Percentiles rank a stretch among this genome's conserved stretches.
These are phyloP conservation scores for Silurus glanis DNA, from an alignment of 2,113 vertebrate genomes.

Conservation along the genomic window DNA sequence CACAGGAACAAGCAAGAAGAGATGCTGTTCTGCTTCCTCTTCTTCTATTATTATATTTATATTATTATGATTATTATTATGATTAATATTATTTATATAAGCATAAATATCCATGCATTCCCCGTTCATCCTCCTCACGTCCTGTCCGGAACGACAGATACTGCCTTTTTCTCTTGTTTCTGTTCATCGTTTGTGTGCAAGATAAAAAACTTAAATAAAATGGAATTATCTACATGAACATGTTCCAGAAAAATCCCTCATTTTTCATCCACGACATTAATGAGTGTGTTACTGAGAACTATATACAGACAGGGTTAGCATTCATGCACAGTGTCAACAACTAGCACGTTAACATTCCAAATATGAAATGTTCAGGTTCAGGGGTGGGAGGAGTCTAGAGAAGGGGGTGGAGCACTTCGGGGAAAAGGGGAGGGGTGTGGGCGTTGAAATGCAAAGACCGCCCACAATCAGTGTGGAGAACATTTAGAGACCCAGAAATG, in stretches of 20 bases:
- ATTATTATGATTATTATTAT: not conserved
- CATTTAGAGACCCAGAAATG: not conserved
- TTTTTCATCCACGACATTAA: conserved; percentile 61
- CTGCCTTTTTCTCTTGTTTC: conserved; percentile 73
- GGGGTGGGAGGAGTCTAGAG: not conserved
- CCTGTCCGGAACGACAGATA: conserved; percentile 76
- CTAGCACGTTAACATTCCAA: conserved; percentile 79
- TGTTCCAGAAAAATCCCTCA: conserved; percentile 56
- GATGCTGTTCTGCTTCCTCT: conserved; percentile 22
- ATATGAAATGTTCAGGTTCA: conserved; percentile 37
- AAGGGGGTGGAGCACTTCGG: conserved; percentile 27
- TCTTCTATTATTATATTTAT: conserved; percentile 6
- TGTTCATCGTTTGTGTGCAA: conserved; percentile 63
- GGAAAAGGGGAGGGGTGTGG: conserved; percentile 38
- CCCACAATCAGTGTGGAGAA: conserved; percentile 14
- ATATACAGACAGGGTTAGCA: conserved; percentile 80
- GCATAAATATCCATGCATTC: conserved; percentile 73
- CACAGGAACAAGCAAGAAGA: conserved; percentile 70
- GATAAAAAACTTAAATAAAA: conserved; percentile 52
- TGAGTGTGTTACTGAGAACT: conserved; percentile 73
- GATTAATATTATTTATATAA: conserved; percentile 60
- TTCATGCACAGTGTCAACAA: conserved; percentile 81
- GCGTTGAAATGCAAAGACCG: conserved; percentile 41
- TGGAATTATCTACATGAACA: conserved; percentile 68
- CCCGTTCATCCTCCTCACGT: conserved; percentile 61